A percentile compares a stretch with the other conserved stretches of the same genome.
phyloP scores from a whole-genome alignment of 1,140 invertebrate species.

The Gryllus bimaculatus region DNA sequence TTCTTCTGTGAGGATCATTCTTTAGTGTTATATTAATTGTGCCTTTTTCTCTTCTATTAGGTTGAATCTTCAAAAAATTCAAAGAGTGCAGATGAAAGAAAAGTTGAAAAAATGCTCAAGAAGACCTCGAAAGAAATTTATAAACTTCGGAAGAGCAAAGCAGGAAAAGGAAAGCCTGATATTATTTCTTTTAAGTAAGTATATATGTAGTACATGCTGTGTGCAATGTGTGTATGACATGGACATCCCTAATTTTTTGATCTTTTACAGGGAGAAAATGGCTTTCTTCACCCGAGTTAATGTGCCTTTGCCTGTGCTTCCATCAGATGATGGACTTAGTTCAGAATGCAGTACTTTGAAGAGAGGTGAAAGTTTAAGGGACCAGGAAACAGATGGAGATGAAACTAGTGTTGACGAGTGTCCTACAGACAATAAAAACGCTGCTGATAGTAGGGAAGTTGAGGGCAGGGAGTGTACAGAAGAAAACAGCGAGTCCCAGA shows the following conservation, averaged over 20 bases:
- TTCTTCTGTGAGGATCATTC: not conserved
- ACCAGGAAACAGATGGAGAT: conserved; percentile 21
- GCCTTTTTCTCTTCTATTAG: conserved; percentile 21
- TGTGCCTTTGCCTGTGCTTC: conserved; percentile 63
- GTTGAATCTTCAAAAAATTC: conserved; percentile 44
- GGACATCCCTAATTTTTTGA: too few relatives aligned
- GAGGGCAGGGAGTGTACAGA: conserved; percentile 18
- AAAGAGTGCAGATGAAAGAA: conserved; percentile 61
- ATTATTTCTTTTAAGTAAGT: conserved; percentile 88
- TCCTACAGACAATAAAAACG: conserved; percentile 24
- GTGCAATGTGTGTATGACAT: too few relatives aligned
- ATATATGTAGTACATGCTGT: not conserved
- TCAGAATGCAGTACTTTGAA: conserved; percentile 25
- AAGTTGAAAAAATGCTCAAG: conserved; percentile 70
- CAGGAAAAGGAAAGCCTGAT: conserved; percentile 81
- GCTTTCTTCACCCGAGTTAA: conserved; percentile 83
- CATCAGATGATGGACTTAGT: conserved; percentile 46
- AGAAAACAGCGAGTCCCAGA: conserved; percentile 36
- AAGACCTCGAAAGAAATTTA: conserved; percentile 85
- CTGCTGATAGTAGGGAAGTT: conserved; percentile 13
- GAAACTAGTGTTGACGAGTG: conserved; percentile 19
- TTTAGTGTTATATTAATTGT: not conserved
- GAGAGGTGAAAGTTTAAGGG: conserved; percentile 18
- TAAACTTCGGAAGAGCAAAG: conserved; percentile 74
- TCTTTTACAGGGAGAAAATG: conserved; percentile 78